Evolutionary conservation across 2,888 invertebrate genomes (phyloP).

Genomic region (Lapara coniferarum): DNA sequence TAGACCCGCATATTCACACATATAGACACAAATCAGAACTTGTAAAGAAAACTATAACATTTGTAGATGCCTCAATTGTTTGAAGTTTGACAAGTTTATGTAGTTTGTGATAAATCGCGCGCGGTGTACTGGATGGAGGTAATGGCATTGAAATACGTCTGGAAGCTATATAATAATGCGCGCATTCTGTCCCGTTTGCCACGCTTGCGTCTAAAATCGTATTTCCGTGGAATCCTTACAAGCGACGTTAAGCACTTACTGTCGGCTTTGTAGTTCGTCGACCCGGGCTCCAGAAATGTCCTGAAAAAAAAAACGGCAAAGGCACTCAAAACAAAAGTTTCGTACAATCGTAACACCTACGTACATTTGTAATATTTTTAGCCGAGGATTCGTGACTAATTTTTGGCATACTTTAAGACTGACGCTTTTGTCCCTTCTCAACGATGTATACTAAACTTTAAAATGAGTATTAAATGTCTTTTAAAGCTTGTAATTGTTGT

Average conservation of each 20-base stretch:
- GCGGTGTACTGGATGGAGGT: constrained; percentile 41
- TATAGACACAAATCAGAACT: constrained; percentile 52
- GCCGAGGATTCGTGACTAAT: constrained; percentile 49
- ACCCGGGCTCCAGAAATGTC: constrained; percentile 69
- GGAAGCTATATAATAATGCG: constrained; percentile 47
- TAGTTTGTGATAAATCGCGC: constrained; percentile 37
- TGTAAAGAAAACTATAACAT: constrained; percentile 57
- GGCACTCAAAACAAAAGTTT: constrained; percentile 62
- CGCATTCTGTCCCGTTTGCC: constrained; percentile 57
- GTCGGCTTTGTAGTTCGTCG: constrained; percentile 81
- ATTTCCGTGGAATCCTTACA: constrained; percentile 84
- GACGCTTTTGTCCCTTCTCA: constrained; percentile 43
- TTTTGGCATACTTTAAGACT: constrained; percentile 42
- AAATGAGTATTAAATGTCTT: background rate
- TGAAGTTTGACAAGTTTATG: constrained; percentile 46
- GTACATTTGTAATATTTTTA: constrained; percentile 35
- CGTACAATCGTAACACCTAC: constrained; percentile 47
- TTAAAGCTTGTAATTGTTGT: constrained; percentile 60
- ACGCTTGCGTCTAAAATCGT: constrained; percentile 77
- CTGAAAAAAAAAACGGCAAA: constrained; percentile 64
- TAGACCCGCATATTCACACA: constrained; percentile 41
- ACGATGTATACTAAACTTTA: constrained; percentile 42
- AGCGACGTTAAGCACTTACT: constrained; percentile 79
- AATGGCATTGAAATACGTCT: constrained; percentile 52
- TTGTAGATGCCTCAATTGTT: constrained; percentile 50